Evolutionary conservation across 2,113 vertebrate genomes (phyloP), one percentile per base, ranked within the genome.

Genomic region (Machaerirhynchus nigripectus): DNA sequence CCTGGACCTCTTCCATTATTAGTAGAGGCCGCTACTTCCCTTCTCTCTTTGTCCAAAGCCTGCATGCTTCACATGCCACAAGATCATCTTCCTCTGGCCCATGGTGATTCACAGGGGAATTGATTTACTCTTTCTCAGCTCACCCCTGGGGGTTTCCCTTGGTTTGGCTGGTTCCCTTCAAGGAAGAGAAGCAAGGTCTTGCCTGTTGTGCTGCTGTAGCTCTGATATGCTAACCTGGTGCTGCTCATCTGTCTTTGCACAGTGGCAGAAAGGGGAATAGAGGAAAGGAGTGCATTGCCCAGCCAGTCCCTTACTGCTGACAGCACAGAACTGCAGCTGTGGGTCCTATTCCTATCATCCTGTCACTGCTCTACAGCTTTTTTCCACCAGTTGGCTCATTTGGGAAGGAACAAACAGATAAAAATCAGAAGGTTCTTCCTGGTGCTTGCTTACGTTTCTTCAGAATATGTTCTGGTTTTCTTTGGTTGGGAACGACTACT

Each of bases 301-400:
- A 86, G 76, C n/a, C 71, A 63, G 63, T 53, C 30, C 27, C 35
- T 74, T 47, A 35, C 42, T 84, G 89, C 91, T 90, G 75, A 75
- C 91, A 84, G 52, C 56, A 78, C 35, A 82, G 35, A 91, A 47
- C 64, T 93, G 92, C 95, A 93, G 92, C 93, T 97, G 90, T 96
- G 92, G 49, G 44, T 93, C 95, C 61, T 87, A 64, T 94, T 95
- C 74, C 92, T 94, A 91, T 84, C 55, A 13, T 31, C 53, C 61
- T 60, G 63, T 52, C 87, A 28, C 57, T 56, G n/a, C 69, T 90
- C 17, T 78, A 53, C 30, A 52, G 56, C 78, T 91, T 93, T 93
- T 96, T 94, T 93, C 84, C 53, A 91, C 44, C 87, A 91, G 61
- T 95, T 96, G 92, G 35, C 44, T 93, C 40, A 40, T 79, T 87